Conservation (phyloP, 2,113 vertebrate genomes). For the Girardinichthys multiradiatus region DNA sequence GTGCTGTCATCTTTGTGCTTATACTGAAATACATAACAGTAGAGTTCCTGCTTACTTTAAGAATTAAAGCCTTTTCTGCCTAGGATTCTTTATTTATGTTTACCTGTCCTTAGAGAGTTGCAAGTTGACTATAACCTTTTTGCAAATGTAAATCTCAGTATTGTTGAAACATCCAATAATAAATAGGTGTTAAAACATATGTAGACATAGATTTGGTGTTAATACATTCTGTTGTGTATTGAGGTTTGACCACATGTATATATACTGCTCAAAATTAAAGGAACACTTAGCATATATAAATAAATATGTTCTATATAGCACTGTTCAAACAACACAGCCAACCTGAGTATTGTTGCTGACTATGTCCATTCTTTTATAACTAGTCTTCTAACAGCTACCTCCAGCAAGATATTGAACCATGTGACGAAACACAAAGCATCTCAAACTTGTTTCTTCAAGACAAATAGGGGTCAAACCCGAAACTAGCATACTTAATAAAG, state of each 20-base stretch:
- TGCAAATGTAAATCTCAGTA: neutral
- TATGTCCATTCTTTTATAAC: neutral
- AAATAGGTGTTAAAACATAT: neutral
- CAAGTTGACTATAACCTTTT: neutral
- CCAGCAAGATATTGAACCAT: too few relatives aligned
- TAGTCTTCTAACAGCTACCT: neutral
- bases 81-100: conserved; percentile 7
- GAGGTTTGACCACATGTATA: too few relatives aligned
- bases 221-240: too few relatives aligned
- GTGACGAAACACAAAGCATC: neutral
- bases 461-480: too few relatives aligned
- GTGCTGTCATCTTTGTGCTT: neutral
- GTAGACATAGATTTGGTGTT: neutral
- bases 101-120: neutral
- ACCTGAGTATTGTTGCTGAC: neutral
- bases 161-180: neutral
- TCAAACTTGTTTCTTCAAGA: too few relatives aligned
- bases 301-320: too few relatives aligned
- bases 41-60: neutral
- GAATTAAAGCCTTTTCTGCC: neutral
- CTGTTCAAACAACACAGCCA: too few relatives aligned
- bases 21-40: neutral
- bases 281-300: too few relatives aligned
- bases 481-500: neutral
- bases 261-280: too few relatives aligned